A percentile compares a stretch with the other conserved stretches of the same genome.
These are phyloP conservation scores for Perca flavescens DNA, from an alignment of 2,113 vertebrate species.

Conservation along the genomic window DNA sequence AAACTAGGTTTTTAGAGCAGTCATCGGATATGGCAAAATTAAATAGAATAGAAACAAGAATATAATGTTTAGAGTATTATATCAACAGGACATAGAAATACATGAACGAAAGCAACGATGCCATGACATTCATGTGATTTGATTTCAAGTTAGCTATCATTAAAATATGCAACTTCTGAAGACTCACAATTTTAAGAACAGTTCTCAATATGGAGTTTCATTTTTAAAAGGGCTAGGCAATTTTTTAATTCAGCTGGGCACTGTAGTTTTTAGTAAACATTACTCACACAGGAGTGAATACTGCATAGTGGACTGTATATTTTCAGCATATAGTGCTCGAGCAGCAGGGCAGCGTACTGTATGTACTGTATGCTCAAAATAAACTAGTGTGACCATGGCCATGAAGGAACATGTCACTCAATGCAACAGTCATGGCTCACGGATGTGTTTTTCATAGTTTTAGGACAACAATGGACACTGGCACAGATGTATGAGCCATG, in stretches of 20 bases:
- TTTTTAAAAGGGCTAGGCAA: neutral
- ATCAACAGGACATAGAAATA: neutral
- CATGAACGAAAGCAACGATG: too few relatives aligned
- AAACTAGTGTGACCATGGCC: neutral
- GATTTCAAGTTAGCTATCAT: neutral
- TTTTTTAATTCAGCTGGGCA: neutral
- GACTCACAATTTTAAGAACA: too few relatives aligned
- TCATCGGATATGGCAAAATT: neutral
- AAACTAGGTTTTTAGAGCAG: slow-evolving; percentile 23
- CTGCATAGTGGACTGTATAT: neutral
- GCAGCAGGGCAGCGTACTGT: neutral
- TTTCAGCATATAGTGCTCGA: neutral
- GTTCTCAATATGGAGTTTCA: neutral
- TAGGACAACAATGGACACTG: neutral
- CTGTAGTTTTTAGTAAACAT: neutral
- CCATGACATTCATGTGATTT: neutral
- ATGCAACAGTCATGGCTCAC: neutral
- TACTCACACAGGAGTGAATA: neutral
- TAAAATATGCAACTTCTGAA: neutral
- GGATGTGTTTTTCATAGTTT: neutral
- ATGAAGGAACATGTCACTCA: neutral
- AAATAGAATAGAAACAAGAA: neutral
- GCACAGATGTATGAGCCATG: too few relatives aligned
- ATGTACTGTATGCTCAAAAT: slow-evolving; percentile 25
- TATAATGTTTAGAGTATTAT: neutral